Evolutionary conservation across 2,888 invertebrate genomes (phyloP).

Genomic region (Imbricaverruca yamaguchii): DNA sequence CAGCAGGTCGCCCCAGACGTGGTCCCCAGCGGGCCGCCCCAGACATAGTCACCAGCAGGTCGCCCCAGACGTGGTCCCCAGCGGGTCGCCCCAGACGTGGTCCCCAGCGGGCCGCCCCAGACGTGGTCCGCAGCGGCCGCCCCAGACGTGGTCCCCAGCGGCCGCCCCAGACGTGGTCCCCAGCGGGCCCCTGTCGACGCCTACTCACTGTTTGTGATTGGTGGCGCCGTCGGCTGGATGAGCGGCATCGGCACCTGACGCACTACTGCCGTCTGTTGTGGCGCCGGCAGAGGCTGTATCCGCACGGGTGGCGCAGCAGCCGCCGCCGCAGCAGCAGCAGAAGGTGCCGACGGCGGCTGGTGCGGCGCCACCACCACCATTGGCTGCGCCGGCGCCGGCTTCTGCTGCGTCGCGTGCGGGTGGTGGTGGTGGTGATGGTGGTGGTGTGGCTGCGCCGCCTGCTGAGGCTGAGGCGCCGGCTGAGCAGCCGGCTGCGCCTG

Average conservation of each 20-base stretch:
- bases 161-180: too few relatives aligned
- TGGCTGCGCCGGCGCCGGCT: conserved; percentile 28
- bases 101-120: too few relatives aligned
- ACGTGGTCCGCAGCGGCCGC: too few relatives aligned
- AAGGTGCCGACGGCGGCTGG: conserved; percentile 34
- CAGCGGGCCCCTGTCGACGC: too few relatives aligned
- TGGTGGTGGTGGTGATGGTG: conserved; percentile 42
- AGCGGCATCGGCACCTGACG: conserved; percentile 16
- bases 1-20: too few relatives aligned
- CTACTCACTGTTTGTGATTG: too few relatives aligned
- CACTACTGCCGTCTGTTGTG: neutral
- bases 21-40: too few relatives aligned
- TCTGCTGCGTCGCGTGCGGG: conserved; percentile 29
- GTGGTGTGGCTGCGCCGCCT: conserved; percentile 36
- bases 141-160: too few relatives aligned
- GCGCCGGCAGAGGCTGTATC: neutral
- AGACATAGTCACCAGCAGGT: too few relatives aligned
- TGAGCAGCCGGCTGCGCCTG: conserved; percentile 24
- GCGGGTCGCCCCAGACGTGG: too few relatives aligned
- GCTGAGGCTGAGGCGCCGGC: conserved; percentile 34
- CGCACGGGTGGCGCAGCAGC: neutral
- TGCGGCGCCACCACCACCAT: conserved; percentile 33
- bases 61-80: too few relatives aligned
- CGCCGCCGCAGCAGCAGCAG: neutral
- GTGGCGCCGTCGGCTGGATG: neutral